Evolutionary conservation across 2,797 vertebrate species (phyloP), one percentile per base, ranked within the genome.

Genomic region (Typhlichthys eigenmanni): DNA sequence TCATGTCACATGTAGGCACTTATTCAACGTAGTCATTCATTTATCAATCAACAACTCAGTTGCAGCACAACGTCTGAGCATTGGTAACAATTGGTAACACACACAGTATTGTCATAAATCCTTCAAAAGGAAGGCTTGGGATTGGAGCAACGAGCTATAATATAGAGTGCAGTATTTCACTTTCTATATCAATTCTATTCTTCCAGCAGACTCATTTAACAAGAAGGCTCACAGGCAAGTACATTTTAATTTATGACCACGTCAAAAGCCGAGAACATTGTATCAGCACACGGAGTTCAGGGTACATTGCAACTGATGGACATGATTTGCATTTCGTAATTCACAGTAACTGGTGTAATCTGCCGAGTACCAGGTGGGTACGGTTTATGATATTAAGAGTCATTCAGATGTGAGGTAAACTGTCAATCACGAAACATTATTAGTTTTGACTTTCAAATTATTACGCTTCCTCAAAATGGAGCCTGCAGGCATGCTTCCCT

Each of bases 391-490:
- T 13, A 50, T 50, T 14, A n/a, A 29, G n/a, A 13, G 16, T n/a
- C n/a, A 9, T 50, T 16, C 48, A 16, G 47, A 38, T 13, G 47
- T 49, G n/a, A 50, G 13, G n/a, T 16, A 50, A 50, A 10, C 8
- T 50, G 48, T 50, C 14, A 16, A 50, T 16, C 14, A 50, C 9
- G 13, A 16, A 50, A 50, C 8, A 24, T 60, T n/a, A 48, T 6
- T 38, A 12, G 16, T 29, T 47, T 13, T 34, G 16, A 1, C 24
- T 34, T 43, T 66, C n/a, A 16, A 2, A 55, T 66, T 1, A 38
- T 38, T 6, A 60, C 2, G 48, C 53, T 64, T 66, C 19, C 64
- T 66, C 34, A 38, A 38, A 38, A 38, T 38, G 9, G 5, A 9
- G 34, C 5, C 8, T 38, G 34, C 34, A 38, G 34, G 5, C 34